phyloP scores from a whole-genome alignment of 2,113 vertebrate genomes.

The Lichenostomus cassidix region DNA sequence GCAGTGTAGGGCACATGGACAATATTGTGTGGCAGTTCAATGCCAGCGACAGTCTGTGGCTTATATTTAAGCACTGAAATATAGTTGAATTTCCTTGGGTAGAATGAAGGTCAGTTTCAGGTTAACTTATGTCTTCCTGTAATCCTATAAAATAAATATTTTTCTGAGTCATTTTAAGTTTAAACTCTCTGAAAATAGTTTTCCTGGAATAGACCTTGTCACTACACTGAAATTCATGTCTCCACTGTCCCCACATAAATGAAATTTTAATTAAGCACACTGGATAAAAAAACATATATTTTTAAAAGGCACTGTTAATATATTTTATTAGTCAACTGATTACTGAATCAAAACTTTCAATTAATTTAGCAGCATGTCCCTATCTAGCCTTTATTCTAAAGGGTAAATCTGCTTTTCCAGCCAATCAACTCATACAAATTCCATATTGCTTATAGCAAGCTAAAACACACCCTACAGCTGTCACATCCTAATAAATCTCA shows the following conservation, averaged over 20 bases:
- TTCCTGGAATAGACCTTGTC: background rate
- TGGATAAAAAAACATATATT: background rate
- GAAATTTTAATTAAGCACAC: background rate
- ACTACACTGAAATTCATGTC: background rate
- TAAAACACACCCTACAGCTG: slow-evolving; percentile 45
- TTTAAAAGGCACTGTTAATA: background rate
- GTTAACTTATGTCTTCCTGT: background rate
- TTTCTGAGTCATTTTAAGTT: background rate
- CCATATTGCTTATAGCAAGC: slow-evolving; percentile 37
- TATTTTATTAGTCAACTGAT: background rate
- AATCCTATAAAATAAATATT: slow-evolving; percentile 23
- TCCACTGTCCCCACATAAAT: background rate
- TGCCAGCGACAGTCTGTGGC: background rate
- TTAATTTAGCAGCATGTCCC: background rate
- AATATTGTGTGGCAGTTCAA: background rate
- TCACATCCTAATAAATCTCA: slow-evolving; percentile 45
- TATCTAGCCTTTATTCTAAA: background rate
- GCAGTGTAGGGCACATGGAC: background rate
- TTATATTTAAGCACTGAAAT: slow-evolving; percentile 44
- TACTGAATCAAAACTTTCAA: background rate
- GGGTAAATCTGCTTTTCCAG: background rate
- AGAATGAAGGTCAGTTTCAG: slow-evolving; percentile 17
- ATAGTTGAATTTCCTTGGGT: background rate
- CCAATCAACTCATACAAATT: slow-evolving; percentile 26
- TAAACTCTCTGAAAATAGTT: background rate